Conservation (phyloP, 2,888 invertebrate genomes). For the Ennomos quercinarius region DNA sequence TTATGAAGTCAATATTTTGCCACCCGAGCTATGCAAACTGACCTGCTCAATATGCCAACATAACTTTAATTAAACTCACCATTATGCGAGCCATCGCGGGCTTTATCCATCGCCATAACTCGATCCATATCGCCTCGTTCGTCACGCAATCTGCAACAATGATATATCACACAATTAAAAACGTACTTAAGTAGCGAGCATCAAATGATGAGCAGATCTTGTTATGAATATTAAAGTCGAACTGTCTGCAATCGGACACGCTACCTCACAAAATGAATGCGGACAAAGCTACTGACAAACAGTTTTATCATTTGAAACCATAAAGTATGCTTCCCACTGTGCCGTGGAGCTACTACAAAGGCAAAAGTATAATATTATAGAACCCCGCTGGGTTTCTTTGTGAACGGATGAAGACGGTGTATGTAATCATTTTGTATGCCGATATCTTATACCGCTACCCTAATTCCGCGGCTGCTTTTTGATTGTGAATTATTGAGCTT, state of each 20-base stretch:
- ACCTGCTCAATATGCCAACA: conserved; percentile 31
- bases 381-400: conserved; percentile 83
- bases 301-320: conserved; percentile 84
- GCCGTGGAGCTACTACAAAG: conserved; percentile 80
- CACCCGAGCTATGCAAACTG: conserved; percentile 21
- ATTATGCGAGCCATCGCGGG: conserved; percentile 95
- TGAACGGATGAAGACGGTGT: conserved; percentile 79
- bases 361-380: conserved; percentile 82
- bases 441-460: conserved; percentile 79
- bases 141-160: conserved; percentile 92
- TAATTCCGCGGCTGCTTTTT: conserved; percentile 79
- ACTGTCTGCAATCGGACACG: conserved; percentile 69
- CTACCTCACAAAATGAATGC: conserved; percentile 69
- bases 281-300: conserved; percentile 82
- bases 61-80: conserved; percentile 84
- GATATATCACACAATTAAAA: conserved; percentile 49
- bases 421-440: conserved; percentile 82
- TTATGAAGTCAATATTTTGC: conserved; percentile 26
- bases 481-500: conserved; percentile 81
- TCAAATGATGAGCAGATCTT: conserved; percentile 54
- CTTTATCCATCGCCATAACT: conserved; percentile 92
- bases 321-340: conserved; percentile 83
- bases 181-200: conserved; percentile 40
- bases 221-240: conserved; percentile 66
- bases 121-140: conserved; percentile 94